phyloP scores from a whole-genome alignment of 1,140 invertebrate genomes.

The Bombus haemorrhoidalis region DNA sequence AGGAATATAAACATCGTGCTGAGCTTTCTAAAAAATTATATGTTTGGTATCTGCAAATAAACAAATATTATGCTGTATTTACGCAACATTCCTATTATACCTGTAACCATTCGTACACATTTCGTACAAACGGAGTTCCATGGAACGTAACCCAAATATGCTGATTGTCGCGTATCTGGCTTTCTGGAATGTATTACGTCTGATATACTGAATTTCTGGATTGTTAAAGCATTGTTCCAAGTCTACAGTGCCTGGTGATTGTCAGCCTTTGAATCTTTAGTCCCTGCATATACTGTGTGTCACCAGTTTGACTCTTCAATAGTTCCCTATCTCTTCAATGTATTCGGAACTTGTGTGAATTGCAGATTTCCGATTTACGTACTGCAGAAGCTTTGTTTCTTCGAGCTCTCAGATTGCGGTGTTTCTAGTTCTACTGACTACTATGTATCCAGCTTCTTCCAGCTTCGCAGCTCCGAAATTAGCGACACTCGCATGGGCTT shows the following conservation, averaged over 20 bases:
- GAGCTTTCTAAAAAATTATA: not conserved
- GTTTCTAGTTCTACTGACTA: not conserved
- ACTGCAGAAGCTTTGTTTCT: not conserved
- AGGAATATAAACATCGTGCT: not conserved
- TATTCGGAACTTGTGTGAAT: slow-evolving; percentile 4
- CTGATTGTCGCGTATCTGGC: not conserved
- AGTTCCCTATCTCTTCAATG: not conserved
- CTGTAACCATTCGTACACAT: not conserved
- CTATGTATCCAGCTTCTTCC: not conserved
- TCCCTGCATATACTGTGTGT: not conserved
- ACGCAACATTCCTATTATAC: not conserved
- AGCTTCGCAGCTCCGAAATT: too few relatives aligned
- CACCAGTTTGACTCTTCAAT: not conserved
- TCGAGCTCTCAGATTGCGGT: not conserved
- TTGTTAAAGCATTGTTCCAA: slow-evolving; percentile 2
- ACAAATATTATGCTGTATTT: not conserved
- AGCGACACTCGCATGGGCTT: too few relatives aligned
- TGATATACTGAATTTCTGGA: not conserved
- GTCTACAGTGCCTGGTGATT: not conserved
- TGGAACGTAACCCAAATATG: not conserved
- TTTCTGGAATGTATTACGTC: not conserved
- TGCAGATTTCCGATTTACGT: slow-evolving; percentile 12
- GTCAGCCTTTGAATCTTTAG: slow-evolving; percentile 10
- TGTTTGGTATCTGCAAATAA: not conserved
- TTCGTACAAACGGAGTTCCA: not conserved